Conservation (phyloP, 2,888 invertebrate species). For the Coelopa pilipes region DNA sequence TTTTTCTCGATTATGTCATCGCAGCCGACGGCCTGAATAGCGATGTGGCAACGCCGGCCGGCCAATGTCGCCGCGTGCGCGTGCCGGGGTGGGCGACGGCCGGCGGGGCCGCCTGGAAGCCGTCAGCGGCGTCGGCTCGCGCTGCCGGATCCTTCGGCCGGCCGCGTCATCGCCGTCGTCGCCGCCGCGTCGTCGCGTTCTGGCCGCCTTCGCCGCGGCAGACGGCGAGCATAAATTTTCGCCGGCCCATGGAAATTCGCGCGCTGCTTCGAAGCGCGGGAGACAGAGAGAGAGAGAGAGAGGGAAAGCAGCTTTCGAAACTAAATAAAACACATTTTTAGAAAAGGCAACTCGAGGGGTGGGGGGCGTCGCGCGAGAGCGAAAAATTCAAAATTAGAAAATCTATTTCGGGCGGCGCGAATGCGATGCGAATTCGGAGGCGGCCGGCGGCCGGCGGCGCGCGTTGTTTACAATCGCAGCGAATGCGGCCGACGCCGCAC, state of each 20-base stretch:
- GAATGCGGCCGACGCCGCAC: not conserved
- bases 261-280: slow-evolving; percentile 20
- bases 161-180: not conserved
- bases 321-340: slow-evolving; percentile 12
- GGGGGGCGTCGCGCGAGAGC: slow-evolving; percentile 5
- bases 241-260: slow-evolving; percentile 20
- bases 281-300: not conserved
- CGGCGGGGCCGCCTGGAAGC: not conserved
- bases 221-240: slow-evolving; percentile 1
- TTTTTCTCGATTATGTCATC: too few relatives aligned
- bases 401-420: slow-evolving; percentile 38
- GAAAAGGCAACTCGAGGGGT: not conserved
- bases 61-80: not conserved
- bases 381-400: slow-evolving; percentile 30
- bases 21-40: too few relatives aligned
- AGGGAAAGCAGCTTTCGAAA: not conserved
- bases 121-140: not conserved
- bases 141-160: too few relatives aligned
- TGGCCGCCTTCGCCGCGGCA: not conserved
- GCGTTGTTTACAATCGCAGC: slow-evolving; percentile 31
- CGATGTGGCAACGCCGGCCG: too few relatives aligned
- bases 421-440: not conserved
- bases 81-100: not conserved
- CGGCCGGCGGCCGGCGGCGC: not conserved
- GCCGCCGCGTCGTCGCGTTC: not conserved